A percentile compares a stretch with the other conserved stretches of the same genome.
These are phyloP conservation scores for Echinops telfairi DNA, from an alignment of 2,113 vertebrate species.

Conservation along the genomic window DNA sequence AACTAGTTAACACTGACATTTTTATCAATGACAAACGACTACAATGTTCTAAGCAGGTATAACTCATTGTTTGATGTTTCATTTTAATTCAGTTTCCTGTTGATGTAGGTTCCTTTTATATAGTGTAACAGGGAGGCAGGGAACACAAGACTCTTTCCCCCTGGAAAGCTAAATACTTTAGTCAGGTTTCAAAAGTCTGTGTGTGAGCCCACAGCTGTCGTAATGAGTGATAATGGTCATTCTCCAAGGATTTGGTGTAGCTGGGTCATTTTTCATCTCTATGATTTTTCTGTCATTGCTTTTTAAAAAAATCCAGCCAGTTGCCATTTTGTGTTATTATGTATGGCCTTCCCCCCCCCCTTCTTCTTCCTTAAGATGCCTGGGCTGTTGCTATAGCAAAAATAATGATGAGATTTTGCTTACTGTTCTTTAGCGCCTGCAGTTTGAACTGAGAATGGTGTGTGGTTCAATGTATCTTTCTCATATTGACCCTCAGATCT, in stretches of 20 bases:
- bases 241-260: slow-evolving; percentile 47
- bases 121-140: neutral
- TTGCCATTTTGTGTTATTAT: slow-evolving; percentile 46
- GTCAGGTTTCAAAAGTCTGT: slow-evolving; percentile 40
- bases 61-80: slow-evolving; percentile 42
- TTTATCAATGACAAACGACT: slow-evolving; percentile 62
- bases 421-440: slow-evolving; percentile 44
- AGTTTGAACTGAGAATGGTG: neutral
- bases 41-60: neutral
- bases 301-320: neutral
- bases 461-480: neutral
- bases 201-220: neutral
- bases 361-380: slow-evolving; percentile 44
- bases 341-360: neutral
- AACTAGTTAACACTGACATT: slow-evolving; percentile 22
- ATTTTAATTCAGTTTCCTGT: slow-evolving; percentile 58
- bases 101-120: slow-evolving; percentile 10
- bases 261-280: slow-evolving; percentile 56
- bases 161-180: slow-evolving; percentile 65
- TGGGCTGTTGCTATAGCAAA: slow-evolving; percentile 50
- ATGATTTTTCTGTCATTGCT: slow-evolving; percentile 72
- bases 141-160: slow-evolving; percentile 19
- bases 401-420: slow-evolving; percentile 54
- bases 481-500: neutral
- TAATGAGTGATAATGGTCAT: slow-evolving; percentile 54